Evolutionary conservation across 2,797 vertebrate species (phyloP).

Genomic region (Alauda arvensis): DNA sequence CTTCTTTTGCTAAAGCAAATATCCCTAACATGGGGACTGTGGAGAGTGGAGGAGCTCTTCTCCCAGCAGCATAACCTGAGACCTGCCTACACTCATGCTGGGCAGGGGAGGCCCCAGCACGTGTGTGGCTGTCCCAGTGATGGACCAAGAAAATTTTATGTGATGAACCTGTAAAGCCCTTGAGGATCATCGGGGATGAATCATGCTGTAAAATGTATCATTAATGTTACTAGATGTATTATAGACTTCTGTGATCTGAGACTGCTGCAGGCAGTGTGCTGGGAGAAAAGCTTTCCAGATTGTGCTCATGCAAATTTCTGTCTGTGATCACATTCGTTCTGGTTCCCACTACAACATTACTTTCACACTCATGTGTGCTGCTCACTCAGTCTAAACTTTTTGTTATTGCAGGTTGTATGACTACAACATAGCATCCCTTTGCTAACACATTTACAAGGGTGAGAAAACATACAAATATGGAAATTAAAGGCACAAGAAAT

Average conservation of each 20-base stretch:
- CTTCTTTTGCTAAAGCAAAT: background rate
- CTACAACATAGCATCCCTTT: conserved; percentile 43
- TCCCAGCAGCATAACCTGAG: background rate
- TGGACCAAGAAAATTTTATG: background rate
- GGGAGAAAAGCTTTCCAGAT: conserved; percentile 53
- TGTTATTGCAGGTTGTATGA: conserved; percentile 47
- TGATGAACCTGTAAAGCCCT: background rate
- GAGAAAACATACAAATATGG: conserved; percentile 33
- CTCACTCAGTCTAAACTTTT: conserved; percentile 54
- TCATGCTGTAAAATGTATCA: background rate
- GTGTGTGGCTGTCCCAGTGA: background rate
- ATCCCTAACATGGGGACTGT: accelerated
- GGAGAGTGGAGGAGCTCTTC: background rate
- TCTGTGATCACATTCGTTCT: conserved; percentile 55
- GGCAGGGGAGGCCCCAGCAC: accelerated
- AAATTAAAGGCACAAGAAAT: background rate
- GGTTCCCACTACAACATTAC: conserved; percentile 53
- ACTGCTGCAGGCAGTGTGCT: conserved; percentile 38
- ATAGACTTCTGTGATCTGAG: conserved; percentile 23
- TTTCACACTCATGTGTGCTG: conserved; percentile 50
- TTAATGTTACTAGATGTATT: conserved; percentile 7
- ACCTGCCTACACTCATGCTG: accelerated
- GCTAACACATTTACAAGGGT: conserved; percentile 38
- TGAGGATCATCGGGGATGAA: background rate
- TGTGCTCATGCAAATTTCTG: conserved; percentile 57